phyloP scores from a whole-genome alignment of 2,888 invertebrate genomes.

The Agriopis leucophaearia region DNA sequence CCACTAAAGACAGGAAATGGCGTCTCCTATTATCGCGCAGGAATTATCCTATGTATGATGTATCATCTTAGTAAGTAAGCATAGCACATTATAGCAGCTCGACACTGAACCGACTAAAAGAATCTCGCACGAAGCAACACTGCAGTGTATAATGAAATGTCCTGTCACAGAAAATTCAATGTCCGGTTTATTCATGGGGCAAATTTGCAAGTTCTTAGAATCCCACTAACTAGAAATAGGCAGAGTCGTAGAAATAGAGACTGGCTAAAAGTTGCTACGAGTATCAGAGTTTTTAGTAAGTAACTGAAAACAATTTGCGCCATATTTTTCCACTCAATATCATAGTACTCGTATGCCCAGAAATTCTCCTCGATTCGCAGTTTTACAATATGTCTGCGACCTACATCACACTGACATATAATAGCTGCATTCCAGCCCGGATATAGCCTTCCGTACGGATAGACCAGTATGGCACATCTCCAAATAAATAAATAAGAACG shows the following conservation, averaged over 20 bases:
- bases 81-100: not conserved
- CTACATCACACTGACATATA: not conserved
- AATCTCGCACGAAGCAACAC: not conserved
- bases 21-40: no score
- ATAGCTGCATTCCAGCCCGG: not conserved
- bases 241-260: not conserved
- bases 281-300: no score
- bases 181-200: not conserved
- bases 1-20: no score
- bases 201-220: not conserved
- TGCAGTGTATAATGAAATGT: not conserved
- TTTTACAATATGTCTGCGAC: not conserved
- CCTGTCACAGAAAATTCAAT: not conserved
- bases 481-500: constrained; percentile 8
- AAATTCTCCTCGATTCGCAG: not conserved
- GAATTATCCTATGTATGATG: not conserved
- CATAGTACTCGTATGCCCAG: not conserved
- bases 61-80: not conserved
- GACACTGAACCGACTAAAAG: not conserved
- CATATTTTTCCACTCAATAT: no score
- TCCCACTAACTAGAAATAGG: not conserved
- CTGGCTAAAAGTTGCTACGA: no score
- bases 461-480: not conserved
- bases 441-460: not conserved
- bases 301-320: no score